Evolutionary conservation across 2,888 invertebrate genomes (phyloP), one percentile per base, ranked within the genome.

Genomic region (Pseudolycoriella hygida): DNA sequence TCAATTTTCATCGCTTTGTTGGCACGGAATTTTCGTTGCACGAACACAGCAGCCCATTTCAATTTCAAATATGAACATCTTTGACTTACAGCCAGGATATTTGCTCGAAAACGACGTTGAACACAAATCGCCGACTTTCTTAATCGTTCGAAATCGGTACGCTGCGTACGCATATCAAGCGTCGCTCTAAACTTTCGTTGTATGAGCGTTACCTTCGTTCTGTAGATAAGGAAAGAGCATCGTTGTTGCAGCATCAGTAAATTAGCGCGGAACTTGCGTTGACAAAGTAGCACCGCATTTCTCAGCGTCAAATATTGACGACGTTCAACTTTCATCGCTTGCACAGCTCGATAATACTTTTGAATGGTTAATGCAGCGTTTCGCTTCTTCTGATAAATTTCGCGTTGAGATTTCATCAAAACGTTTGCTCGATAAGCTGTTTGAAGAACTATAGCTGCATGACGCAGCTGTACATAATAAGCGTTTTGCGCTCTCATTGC

Each of bases 371-470:
- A 47, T 1, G 50, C 48, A 2, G 64, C 58, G 20, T 51, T 20
- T 50, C 51, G 38, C 50, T 52, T 43, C 51, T 59, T 61, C 59
- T 66, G 39, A 51, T 61, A 72, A 2, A 52, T 47, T 30, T 54
- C 47, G 48, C 61, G 60, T 38, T 60, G 60, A 42, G 50, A 44
- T 47, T 60, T 56, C 11, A 62, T 47, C 15, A 15, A 42, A 45
- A 4, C 69, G 68, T 55, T 63, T 2, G 66, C 66, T 54, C 61
- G 61, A 67, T 70, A 73, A 46, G 62, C 50, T 45, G 50, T 59
- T 51, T 40, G 40, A 18, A 40, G 3, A n/a, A 41, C 51, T 2
- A 57, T 45, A 10, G 56, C 53, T 17, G 60, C 55, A 31, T 44
- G 32, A 44, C 53, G 56, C 11, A 52, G 50, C 4, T 48, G 45